Evolutionary conservation across 2,113 vertebrate species (phyloP), one percentile per base, ranked within the genome.

Genomic region (Buteo buteo): DNA sequence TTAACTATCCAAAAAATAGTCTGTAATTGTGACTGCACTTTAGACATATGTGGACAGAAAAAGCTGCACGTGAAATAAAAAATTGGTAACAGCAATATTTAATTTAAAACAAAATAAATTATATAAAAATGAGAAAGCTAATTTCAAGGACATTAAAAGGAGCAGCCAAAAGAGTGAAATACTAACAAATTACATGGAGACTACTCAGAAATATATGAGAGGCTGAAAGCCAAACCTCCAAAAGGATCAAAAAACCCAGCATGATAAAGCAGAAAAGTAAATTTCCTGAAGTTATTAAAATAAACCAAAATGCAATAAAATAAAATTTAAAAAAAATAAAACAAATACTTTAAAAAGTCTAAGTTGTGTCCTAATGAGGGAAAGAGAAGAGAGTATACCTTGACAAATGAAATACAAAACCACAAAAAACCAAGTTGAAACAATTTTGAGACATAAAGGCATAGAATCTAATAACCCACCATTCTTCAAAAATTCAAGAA

Each of bases 401-500:
- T 71, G 44, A 47, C 15, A 69, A 91, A 22, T 49, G 70, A 90
- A 93, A 96, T 64, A 80, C 6, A 89, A 97, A 96, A 59, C 62
- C 44, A 79, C 7, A 76, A 72, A 67, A 88, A 90, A 69, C 0
- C 19, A 84, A 85, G 40, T 94, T 69, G 5, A 85, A 95, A 93
- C 31, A 72, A 93, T 69, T 65, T 57, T 90, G 78, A 94, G 61
- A 76, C 54, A 89, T 76, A 91, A 90, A 82, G 49, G 26, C 62
- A 85, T n/a, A 91, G 66, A 89, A 87, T 90, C 42, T 77, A 85
- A 91, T 94, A 93, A 84, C 15, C 42, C 34, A 80, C 31, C 8
- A 69, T 84, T 76, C 57, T 91, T 78, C 70, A 94, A 72, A 94
- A 87, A 77, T 85, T 94, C 65, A 84, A 96, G 84, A 95, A 96